Conservation (phyloP, 2,888 invertebrate species). For the Lydus trimaculatus region DNA sequence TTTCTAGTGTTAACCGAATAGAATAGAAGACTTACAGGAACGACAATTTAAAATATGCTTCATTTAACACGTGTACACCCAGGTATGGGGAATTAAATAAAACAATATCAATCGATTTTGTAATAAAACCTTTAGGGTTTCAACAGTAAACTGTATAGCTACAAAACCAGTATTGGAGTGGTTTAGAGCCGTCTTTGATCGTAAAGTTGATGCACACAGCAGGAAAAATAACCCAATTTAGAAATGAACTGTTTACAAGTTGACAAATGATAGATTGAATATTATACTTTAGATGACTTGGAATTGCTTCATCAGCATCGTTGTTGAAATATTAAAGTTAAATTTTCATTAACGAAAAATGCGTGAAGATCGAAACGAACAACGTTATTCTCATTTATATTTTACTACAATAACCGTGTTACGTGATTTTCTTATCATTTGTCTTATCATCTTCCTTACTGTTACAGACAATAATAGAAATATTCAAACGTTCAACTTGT, state of each 20-base stretch:
- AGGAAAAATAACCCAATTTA: slow-evolving; percentile 15
- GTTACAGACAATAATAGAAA: neutral
- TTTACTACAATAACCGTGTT: neutral
- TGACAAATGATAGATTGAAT: slow-evolving; percentile 27
- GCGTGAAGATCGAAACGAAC: neutral
- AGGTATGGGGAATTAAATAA: neutral
- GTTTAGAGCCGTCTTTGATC: too few relatives aligned
- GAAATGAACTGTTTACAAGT: slow-evolving; percentile 17
- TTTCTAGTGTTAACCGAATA: slow-evolving; percentile 15
- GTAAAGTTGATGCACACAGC: too few relatives aligned
- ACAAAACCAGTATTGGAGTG: too few relatives aligned
- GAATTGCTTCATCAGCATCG: neutral
- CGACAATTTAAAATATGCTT: slow-evolving; percentile 7
- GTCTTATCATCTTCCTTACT: neutral
- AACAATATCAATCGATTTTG: neutral
- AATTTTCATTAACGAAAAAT: neutral
- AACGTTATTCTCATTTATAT: neutral
- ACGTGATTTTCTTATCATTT: slow-evolving; percentile 1
- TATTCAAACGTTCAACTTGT: neutral
- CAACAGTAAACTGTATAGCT: neutral
- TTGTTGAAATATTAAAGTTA: neutral
- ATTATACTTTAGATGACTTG: slow-evolving; percentile 12
- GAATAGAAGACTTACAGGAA: slow-evolving; percentile 10
- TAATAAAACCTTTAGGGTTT: neutral
- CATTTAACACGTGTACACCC: neutral